A percentile compares a stretch with the other conserved stretches of the same genome.
phyloP scores from a whole-genome alignment of 2,113 vertebrate species.

The Stercorarius parasiticus region DNA sequence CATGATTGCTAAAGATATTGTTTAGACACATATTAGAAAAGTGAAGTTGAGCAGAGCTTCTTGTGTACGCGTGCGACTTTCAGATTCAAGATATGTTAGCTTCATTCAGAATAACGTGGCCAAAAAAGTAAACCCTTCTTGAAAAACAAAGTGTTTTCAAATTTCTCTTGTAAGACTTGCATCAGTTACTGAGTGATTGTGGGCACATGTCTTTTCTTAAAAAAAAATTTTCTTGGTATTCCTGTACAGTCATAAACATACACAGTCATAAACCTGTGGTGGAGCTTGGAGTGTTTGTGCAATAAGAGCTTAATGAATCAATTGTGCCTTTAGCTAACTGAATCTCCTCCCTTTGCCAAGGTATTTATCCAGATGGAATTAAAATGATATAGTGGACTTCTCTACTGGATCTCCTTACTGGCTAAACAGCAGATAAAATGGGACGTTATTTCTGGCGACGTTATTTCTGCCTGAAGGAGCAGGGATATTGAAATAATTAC shows the following conservation, averaged over 20 bases:
- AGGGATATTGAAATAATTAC: neutral
- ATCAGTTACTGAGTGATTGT: neutral
- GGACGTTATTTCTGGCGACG: neutral
- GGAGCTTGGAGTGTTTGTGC: neutral
- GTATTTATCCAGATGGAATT: neutral
- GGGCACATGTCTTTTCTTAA: neutral
- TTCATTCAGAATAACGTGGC: neutral
- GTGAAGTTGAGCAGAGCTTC: neutral
- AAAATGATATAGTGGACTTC: neutral
- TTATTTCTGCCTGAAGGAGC: neutral
- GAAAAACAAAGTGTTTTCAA: neutral
- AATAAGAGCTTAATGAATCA: neutral
- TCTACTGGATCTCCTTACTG: neutral
- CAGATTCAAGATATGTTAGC: neutral
- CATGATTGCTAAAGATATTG: neutral
- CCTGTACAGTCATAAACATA: fast-evolving
- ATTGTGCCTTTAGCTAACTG: neutral
- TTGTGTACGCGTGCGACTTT: neutral
- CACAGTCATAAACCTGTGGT: neutral
- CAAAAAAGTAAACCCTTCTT: neutral
- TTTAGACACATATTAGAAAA: neutral
- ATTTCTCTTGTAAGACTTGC: neutral
- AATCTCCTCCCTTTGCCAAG: neutral
- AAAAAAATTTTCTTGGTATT: neutral
- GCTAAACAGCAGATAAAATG: neutral